phyloP scores from a whole-genome alignment of 2,797 vertebrate genomes.

The Gobionotothen gibberifrons region DNA sequence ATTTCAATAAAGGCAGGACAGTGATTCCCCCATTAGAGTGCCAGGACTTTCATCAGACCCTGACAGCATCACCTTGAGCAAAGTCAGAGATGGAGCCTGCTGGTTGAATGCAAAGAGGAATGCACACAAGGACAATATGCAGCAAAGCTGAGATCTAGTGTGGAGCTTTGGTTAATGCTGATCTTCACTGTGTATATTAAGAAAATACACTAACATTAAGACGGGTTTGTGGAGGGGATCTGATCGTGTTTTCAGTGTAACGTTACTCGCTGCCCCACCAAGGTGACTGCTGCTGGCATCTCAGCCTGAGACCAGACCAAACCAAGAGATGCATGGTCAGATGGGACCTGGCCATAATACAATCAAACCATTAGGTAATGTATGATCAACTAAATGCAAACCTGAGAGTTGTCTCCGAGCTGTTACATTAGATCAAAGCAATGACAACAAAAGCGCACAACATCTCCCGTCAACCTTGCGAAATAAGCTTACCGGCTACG shows the following conservation, averaged over 20 bases:
- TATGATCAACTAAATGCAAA: background rate
- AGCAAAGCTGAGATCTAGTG: background rate
- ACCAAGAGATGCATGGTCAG: background rate
- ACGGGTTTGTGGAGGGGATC: background rate
- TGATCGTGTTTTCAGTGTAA: background rate
- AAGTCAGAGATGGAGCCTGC: constrained; percentile 52
- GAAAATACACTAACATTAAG: background rate
- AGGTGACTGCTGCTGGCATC: constrained; percentile 58
- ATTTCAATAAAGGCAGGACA: background rate
- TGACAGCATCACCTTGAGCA: constrained; percentile 65
- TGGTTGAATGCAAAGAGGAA: constrained; percentile 12
- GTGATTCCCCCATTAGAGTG: background rate
- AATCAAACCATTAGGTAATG: background rate
- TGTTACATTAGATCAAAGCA: background rate
- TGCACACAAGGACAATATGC: constrained; percentile 3
- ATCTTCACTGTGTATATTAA: background rate
- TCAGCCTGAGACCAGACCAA: background rate
- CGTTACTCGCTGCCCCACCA: constrained; percentile 38
- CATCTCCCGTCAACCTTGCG: constrained; percentile 54
- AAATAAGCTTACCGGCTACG: constrained; percentile 6
- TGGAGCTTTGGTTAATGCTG: background rate
- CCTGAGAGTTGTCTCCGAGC: constrained; percentile 3
- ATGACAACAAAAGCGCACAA: constrained; percentile 49
- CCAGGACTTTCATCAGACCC: constrained; percentile 16
- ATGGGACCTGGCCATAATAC: background rate